Evolutionary conservation across 2,888 invertebrate genomes (phyloP), one percentile per base, ranked within the genome.

Genomic region (Desoria tigrina): DNA sequence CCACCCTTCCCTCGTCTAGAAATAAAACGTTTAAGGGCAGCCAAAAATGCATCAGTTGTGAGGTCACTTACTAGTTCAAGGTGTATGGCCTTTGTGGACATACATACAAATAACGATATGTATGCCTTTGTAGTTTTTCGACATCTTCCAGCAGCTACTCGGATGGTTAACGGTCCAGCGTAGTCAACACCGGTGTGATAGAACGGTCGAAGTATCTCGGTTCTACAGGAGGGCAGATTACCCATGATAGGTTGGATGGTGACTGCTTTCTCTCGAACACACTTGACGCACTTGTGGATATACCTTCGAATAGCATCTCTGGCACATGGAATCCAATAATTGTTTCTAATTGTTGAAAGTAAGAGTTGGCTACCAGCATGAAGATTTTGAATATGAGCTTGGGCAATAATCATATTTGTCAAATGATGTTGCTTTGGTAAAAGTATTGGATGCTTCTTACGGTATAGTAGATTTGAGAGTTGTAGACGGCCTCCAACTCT

Each of bases 11-110:
- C n/a, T n/a, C n/a, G n/a, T n/a, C n/a, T n/a, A n/a, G n/a, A n/a
- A n/a, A n/a, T n/a, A n/a, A n/a, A 80, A 56, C 78, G 58, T 2
- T 75, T 61, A 2, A 79, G 61, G 0, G 78, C 69, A 0, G 78
- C 77, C 2, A 80, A 16, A 64, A 80, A 80, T 1, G 73, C 73
- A 21, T 78, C 76, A 1, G 79, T 62, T 0, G 77, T 74, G 2
- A 78, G 55, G 32, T 76, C 74, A 0, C 74, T 72, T 0, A 78
- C 78, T 1, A 78, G 28, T 69, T 80, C 79, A 0, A 79, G 6
- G 21, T 65, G 65, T 1, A 65, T 26, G 9, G 61, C 61, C 39
- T 37, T 9, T 14, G 65, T 65, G 2, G 39, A 21, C 21, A 53
- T 61, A 24, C 65, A 65, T 16, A 65, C 50, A 45, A 61, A 65